Base-by-base conservation (phyloP, 2,113 vertebrate genomes). In the Maccullochella peelii region DNA sequence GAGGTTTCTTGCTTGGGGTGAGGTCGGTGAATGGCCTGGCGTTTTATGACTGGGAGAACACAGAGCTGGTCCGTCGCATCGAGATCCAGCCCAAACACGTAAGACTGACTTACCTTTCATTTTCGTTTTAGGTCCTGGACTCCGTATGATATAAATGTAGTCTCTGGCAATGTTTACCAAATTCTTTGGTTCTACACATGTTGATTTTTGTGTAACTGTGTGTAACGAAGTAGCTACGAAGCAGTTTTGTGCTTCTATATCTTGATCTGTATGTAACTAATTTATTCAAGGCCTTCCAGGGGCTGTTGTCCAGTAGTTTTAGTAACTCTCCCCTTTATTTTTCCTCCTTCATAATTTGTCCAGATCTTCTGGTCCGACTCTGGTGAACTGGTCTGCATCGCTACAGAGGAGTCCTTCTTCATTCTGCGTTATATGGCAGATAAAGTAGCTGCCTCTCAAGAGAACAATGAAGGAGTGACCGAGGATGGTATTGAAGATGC, bases 311-410 rank as follows among this genome's bases (percentile, higher is more conserved):
- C 1, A 52, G 20, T 59, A 5, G 52, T 57, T 71, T 44, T 70
- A 40, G 5, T 65, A 57, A 57, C 9, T 27, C 23, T 4, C 8
- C 44, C 25, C 40, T n/a, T 2, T 57, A 62, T 14, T 9, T 4
- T 54, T 10, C n/a, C 0, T 40, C 38, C 15, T 57, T 75, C 8
- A 27, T 52, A 0, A 40, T 75, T 63, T 65, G 50, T 91, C 23
- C 91, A 99, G 98, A 99, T 99, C 92, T 99, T 99, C 95, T 99
- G 98, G 98, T 99, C 98, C 42, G 98, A 99, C 91, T 99, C 98
- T 15, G 98, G 98, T 74, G 98, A 99, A 89, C 95, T 99, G n/a
- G 98, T 99, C 77, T 99, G 98, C 91, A 99, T 99, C 58, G 98
- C 98, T 69, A 99, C 98, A 0, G 98, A 99, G 72, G 98, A 99